Evolutionary conservation across 2,113 vertebrate species (phyloP).

Genomic region (Takifugu flavidus): DNA sequence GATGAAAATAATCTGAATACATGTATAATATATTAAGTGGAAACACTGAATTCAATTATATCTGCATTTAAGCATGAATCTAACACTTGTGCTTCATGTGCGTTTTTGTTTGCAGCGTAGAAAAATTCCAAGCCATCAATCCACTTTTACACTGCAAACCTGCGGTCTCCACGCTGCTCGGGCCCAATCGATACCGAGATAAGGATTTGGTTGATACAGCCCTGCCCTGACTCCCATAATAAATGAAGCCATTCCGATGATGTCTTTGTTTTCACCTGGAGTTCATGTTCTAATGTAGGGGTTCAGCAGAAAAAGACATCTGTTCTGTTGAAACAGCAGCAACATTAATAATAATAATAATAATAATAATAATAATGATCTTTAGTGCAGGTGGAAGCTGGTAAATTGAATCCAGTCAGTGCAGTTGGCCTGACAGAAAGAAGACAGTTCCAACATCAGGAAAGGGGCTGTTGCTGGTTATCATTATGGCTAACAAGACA

Average conservation of each 20-base stretch:
- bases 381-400: no score
- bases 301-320: neutral
- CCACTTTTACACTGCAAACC: neutral
- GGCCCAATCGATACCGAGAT: neutral
- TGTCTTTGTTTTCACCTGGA: neutral
- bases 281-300: neutral
- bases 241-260: constrained; percentile 1
- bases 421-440: neutral
- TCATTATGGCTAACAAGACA: neutral
- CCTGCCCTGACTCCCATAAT: neutral
- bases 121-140: neutral
- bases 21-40: neutral
- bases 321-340: neutral
- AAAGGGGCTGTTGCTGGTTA: neutral
- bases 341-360: no score
- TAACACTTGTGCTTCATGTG: no score
- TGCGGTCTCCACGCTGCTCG: neutral
- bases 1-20: no score
- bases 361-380: no score
- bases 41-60: neutral
- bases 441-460: neutral
- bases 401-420: no score
- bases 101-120: no score
- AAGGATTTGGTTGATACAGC: constrained; percentile 1
- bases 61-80: no score